These are phyloP conservation scores for Odocoileus virginianus DNA, from an alignment of 2,113 vertebrate genomes.

Conservation along the genomic window DNA sequence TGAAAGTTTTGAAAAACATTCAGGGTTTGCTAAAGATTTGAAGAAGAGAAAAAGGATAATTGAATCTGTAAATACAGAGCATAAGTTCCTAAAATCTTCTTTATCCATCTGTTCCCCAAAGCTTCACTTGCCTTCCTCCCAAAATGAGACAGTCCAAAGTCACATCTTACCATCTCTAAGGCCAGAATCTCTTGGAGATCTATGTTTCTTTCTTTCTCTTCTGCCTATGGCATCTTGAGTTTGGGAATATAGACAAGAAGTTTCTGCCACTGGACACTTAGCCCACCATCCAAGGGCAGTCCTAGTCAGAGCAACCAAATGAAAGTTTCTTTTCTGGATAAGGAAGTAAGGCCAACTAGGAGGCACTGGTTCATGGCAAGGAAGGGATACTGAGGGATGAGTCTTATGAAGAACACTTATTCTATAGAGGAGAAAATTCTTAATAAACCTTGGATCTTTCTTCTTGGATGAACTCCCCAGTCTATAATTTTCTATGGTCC, in stretches of 20 bases:
- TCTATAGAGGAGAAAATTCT: neutral
- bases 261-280: neutral
- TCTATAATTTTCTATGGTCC: neutral
- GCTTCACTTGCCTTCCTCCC: neutral
- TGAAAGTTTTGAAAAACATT: slow-evolving; percentile 1
- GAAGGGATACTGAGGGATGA: neutral
- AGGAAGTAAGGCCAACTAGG: neutral
- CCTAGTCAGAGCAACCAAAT: neutral
- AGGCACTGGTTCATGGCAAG: neutral
- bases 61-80: neutral
- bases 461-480: neutral
- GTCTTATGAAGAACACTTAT: neutral
- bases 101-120: neutral
- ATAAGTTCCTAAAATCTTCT: neutral
- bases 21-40: neutral
- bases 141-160: neutral
- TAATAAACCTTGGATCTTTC: neutral
- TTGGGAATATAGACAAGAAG: neutral
- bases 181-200: neutral
- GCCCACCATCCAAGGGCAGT: neutral
- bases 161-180: neutral
- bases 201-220: neutral
- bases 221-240: neutral
- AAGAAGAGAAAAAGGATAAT: neutral
- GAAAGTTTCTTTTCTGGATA: neutral